phyloP scores from a whole-genome alignment of 2,888 invertebrate species.

The Sesamia inferens region DNA sequence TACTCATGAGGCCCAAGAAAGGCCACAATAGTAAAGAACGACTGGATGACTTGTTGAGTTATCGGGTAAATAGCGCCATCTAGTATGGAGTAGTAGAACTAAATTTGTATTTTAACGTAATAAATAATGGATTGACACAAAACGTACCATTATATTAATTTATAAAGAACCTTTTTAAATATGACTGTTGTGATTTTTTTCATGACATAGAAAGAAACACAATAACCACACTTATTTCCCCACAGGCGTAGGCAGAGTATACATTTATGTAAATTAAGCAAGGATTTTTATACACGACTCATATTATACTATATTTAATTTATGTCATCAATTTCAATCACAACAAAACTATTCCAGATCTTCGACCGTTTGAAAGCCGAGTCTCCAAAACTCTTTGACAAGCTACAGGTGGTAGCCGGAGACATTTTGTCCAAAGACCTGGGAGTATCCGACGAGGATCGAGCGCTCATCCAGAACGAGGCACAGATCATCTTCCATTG shows the following conservation, averaged over 20 bases:
- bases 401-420: constrained; percentile 92
- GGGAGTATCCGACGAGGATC: constrained; percentile 90
- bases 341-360: constrained; percentile 77
- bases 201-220: no score
- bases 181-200: no score
- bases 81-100: constrained; percentile 53
- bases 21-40: constrained; percentile 91
- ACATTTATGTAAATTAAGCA: no score
- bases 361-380: constrained; percentile 89
- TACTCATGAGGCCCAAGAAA: constrained; percentile 93
- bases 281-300: neutral
- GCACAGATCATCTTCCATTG: constrained; percentile 95
- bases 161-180: no score
- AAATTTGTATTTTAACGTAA: neutral
- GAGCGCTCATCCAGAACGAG: constrained; percentile 89
- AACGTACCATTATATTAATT: no score
- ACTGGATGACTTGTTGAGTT: constrained; percentile 90
- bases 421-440: constrained; percentile 91
- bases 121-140: no score
- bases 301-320: neutral
- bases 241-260: no score
- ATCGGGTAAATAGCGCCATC: constrained; percentile 83
- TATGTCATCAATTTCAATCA: neutral
- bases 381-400: constrained; percentile 90
- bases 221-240: no score